Conservation (phyloP, 2,113 vertebrate species). For the Amazona guildingii region DNA sequence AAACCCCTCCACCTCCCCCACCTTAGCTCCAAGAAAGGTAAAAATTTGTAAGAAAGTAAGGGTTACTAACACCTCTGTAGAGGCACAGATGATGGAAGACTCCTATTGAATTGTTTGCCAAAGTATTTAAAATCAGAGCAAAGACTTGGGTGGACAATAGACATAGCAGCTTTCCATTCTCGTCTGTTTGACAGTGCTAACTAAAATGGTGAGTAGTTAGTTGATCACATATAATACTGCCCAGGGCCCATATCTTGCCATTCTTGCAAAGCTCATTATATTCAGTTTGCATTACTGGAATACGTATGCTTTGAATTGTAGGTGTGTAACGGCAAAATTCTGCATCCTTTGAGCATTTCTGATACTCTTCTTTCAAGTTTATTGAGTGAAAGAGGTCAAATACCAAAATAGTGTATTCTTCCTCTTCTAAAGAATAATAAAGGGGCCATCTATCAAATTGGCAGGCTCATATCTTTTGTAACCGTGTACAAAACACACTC, state of each 20-base stretch:
- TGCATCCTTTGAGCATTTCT: constrained; percentile 11
- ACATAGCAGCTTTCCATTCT: neutral
- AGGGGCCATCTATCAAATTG: constrained; percentile 47
- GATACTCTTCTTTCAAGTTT: constrained; percentile 12
- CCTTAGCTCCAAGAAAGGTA: neutral
- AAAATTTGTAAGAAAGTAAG: neutral
- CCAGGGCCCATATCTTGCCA: neutral
- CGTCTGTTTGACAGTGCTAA: neutral
- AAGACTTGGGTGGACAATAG: neutral
- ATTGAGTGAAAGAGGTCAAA: constrained; percentile 43
- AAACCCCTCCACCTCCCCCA: neutral
- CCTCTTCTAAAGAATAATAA: constrained; percentile 54
- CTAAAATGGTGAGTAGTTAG: neutral
- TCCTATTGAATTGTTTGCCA: neutral
- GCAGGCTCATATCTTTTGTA: constrained; percentile 20
- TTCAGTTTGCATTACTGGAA: neutral
- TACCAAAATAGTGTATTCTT: constrained; percentile 40
- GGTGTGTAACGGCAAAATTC: neutral
- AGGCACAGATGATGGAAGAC: neutral
- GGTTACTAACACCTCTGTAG: neutral
- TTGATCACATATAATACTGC: neutral
- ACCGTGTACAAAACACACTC: neutral
- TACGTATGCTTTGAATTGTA: neutral
- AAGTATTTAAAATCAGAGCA: neutral
- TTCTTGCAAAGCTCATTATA: neutral